Conservation (phyloP, 2,797 vertebrate species). For the Helicolenus hilgendorfi region DNA sequence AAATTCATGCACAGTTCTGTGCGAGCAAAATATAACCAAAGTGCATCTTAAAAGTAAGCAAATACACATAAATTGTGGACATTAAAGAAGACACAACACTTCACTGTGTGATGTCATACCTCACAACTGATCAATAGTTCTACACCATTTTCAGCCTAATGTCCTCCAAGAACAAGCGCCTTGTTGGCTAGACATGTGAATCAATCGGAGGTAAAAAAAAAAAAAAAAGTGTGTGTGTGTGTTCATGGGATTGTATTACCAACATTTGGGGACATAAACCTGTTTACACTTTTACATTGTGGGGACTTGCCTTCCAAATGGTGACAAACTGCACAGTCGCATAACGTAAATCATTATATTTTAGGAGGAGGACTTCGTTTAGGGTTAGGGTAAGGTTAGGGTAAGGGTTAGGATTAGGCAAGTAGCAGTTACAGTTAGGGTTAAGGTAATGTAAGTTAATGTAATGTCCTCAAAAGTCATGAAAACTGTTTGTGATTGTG, state of each 20-base stretch:
- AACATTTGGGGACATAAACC: no score
- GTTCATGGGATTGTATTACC: not conserved
- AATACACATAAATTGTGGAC: not conserved
- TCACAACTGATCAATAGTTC: slow-evolving; percentile 51
- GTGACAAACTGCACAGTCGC: no score
- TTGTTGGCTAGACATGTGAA: slow-evolving; percentile 59
- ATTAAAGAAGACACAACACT: not conserved
- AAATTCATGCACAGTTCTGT: not conserved
- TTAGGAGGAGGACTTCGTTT: no score
- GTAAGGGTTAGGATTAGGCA: no score
- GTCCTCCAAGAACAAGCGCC: slow-evolving; percentile 47
- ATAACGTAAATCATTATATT: no score
- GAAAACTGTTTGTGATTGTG: not conserved
- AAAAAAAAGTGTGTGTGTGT: not conserved
- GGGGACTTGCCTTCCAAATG: no score
- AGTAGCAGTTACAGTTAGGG: no score
- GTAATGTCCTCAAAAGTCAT: no score
- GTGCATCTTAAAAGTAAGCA: not conserved
- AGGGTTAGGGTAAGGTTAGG: not conserved
- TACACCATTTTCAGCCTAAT: slow-evolving; percentile 39
- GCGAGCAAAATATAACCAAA: not conserved
- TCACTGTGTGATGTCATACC: slow-evolving; percentile 27
- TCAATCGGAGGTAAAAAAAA: slow-evolving; percentile 38
- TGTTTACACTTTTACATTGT: no score
- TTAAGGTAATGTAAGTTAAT: no score